phyloP scores from a whole-genome alignment of 37 sponge, comb jelly and placozoan genomes.

The Ianthella basta region DNA sequence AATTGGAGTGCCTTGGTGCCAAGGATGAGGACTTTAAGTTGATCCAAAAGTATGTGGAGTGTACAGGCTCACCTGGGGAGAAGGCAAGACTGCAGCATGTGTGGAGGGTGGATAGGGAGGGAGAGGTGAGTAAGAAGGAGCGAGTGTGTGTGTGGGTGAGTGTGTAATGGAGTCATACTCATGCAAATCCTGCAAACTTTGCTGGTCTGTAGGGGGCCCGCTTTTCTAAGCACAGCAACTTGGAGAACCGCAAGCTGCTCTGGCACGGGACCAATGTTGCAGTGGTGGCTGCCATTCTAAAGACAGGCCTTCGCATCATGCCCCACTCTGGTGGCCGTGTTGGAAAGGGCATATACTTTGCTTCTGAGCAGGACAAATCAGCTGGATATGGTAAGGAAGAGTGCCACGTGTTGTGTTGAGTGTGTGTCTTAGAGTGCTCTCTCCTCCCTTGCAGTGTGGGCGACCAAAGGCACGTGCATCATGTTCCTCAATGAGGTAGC shows the following conservation, averaged over 20 bases:
- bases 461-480: slow-evolving; percentile 65
- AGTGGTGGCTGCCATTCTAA: slow-evolving; percentile 91
- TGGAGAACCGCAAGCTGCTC: slow-evolving; percentile 70
- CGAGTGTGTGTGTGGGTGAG: slow-evolving; percentile 7
- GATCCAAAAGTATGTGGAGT: slow-evolving; percentile 56
- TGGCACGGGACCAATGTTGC: slow-evolving; percentile 98
- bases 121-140: slow-evolving; percentile 57
- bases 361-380: slow-evolving; percentile 91
- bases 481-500: slow-evolving; percentile 93
- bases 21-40: slow-evolving; percentile 44
- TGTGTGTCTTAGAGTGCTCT: neutral
- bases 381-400: slow-evolving; percentile 86
- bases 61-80: slow-evolving; percentile 35
- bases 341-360: slow-evolving; percentile 91
- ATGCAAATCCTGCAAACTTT: neutral
- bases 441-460: neutral
- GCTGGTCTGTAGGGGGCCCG: slow-evolving; percentile 42
- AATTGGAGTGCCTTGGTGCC: slow-evolving; percentile 45
- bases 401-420: too few relatives aligned
- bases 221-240: slow-evolving; percentile 55
- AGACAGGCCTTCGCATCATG: slow-evolving; percentile 90
- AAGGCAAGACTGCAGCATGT: slow-evolving; percentile 59
- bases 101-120: slow-evolving; percentile 76
- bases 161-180: neutral
- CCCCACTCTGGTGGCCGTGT: slow-evolving; percentile 94